A percentile compares a stretch with the other conserved stretches of the same genome.
These are phyloP conservation scores for Lagopus leucura DNA, from an alignment of 2,113 vertebrate species.

Conservation along the genomic window DNA sequence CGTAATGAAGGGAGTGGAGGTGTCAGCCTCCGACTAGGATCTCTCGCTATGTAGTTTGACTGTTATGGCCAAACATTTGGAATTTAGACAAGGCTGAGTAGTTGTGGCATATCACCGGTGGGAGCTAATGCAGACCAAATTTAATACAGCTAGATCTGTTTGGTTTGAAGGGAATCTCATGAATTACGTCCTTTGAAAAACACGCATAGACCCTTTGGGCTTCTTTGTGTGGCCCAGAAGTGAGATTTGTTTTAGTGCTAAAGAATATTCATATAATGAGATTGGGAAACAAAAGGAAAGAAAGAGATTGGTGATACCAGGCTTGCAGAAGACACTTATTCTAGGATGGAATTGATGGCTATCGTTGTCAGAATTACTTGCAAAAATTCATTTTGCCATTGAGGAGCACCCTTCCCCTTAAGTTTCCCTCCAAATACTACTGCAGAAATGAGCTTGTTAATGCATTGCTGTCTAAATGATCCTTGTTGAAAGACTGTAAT, in stretches of 20 bases:
- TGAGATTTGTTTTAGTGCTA: background rate
- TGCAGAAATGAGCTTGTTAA: conserved; percentile 12
- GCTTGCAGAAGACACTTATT: background rate
- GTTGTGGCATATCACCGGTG: background rate
- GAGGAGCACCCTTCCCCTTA: background rate
- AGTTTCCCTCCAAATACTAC: background rate
- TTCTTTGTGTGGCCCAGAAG: background rate
- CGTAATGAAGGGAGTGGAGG: background rate
- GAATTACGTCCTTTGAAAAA: background rate
- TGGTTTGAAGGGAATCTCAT: background rate
- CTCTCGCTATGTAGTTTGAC: background rate
- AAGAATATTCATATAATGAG: background rate
- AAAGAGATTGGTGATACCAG: background rate
- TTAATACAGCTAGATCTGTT: background rate
- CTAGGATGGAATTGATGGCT: background rate
- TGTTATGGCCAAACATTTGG: background rate
- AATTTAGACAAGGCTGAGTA: background rate
- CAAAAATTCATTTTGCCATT: background rate
- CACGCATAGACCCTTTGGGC: background rate
- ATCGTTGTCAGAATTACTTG: background rate
- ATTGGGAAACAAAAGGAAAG: background rate
- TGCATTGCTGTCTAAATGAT: conserved; percentile 2
- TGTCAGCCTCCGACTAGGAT: background rate
- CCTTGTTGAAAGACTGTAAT: background rate
- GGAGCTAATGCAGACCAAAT: background rate